phyloP scores from a whole-genome alignment of 1,140 invertebrate genomes.

The Leptinotarsa undecemlineata region DNA sequence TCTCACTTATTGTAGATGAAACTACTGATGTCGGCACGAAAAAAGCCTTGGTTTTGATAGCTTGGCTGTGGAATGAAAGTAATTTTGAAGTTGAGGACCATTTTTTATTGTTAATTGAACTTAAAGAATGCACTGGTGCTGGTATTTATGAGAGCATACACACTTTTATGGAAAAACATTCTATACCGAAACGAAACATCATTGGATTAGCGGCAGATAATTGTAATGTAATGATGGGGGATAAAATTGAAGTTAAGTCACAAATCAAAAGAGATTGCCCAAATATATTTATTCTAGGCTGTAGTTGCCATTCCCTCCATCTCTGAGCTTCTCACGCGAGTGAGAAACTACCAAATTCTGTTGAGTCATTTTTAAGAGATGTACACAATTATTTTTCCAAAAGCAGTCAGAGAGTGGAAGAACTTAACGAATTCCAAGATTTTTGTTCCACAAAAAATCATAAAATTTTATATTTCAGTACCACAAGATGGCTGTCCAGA shows the following conservation, averaged over 20 bases:
- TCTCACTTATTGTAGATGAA: constrained; percentile 27
- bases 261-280: constrained; percentile 18
- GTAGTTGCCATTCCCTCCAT: constrained; percentile 27
- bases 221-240: constrained; percentile 24
- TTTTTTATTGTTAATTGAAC: constrained; percentile 11
- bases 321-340: constrained; percentile 30
- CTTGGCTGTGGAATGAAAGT: no score
- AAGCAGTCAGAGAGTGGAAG: constrained; percentile 42
- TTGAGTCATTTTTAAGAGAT: constrained; percentile 37
- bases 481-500: no score
- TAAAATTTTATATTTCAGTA: no score
- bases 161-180: not conserved
- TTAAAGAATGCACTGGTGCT: constrained; percentile 6
- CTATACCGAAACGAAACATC: not conserved
- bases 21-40: constrained; percentile 22
- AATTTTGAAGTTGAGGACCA: constrained; percentile 11
- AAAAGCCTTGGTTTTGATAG: not conserved
- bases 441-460: not conserved
- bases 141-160: constrained; percentile 1
- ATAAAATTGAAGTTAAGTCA: constrained; percentile 4
- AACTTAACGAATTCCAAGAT: constrained; percentile 41
- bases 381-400: constrained; percentile 44
- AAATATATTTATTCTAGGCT: constrained; percentile 25
- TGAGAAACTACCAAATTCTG: constrained; percentile 25
- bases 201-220: constrained; percentile 26